Conservation (phyloP, 2,113 vertebrate genomes). For the Anhinga anhinga region DNA sequence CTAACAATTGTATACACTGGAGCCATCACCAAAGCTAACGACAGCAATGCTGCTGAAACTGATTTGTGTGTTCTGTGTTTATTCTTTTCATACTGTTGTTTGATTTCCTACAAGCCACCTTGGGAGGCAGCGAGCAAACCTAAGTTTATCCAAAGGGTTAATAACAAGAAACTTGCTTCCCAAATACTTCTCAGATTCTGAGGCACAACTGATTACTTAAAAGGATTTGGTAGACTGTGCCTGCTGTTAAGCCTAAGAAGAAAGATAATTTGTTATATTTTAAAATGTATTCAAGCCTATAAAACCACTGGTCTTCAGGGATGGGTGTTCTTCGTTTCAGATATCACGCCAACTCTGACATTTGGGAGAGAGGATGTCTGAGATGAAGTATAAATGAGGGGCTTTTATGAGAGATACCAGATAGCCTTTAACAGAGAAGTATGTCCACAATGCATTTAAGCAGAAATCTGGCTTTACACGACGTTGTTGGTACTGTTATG, state of each 20-base stretch:
- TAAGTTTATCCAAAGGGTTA: neutral
- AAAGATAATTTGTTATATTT: slow-evolving; percentile 46
- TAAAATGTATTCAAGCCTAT: slow-evolving; percentile 6
- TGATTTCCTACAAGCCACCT: neutral
- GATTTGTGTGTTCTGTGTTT: neutral
- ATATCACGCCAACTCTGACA: neutral
- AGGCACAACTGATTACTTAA: neutral
- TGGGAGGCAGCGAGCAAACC: neutral
- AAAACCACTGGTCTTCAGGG: slow-evolving; percentile 24
- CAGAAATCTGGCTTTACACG: neutral
- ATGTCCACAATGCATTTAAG: neutral
- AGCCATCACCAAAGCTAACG: neutral
- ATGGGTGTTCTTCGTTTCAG: neutral
- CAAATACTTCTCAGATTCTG: neutral
- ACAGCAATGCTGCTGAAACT: neutral
- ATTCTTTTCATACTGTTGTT: neutral
- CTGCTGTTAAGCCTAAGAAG: slow-evolving; percentile 5
- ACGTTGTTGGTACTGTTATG: neutral
- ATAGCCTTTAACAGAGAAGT: neutral
- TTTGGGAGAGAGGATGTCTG: neutral
- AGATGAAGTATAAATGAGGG: neutral
- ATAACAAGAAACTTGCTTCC: neutral
- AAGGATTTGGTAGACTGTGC: neutral
- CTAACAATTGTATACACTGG: neutral
- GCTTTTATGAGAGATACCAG: neutral